Conservation (phyloP, 2,113 vertebrate genomes). For the Mellivora capensis region DNA sequence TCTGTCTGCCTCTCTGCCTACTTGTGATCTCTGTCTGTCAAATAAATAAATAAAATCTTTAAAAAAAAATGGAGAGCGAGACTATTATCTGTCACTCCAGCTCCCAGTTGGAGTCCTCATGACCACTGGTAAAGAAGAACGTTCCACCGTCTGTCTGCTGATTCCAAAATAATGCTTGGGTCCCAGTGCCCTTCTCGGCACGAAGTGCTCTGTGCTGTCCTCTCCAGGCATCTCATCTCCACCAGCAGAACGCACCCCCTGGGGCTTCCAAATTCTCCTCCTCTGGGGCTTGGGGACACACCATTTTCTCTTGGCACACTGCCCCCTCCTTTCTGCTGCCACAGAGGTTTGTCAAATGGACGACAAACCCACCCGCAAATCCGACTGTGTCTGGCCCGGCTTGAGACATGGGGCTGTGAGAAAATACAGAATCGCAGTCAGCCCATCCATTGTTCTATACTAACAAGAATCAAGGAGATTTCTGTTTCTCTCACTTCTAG, state of each 20-base stretch:
- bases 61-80: neutral
- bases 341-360: neutral
- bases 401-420: neutral
- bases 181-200: neutral
- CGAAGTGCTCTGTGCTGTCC: neutral
- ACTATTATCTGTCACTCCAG: neutral
- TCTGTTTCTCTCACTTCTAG: neutral
- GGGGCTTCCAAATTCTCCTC: neutral
- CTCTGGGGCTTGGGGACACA: neutral
- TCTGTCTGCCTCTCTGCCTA: too few relatives aligned
- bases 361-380: neutral
- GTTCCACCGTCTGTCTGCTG: neutral
- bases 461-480: neutral
- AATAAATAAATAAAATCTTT: too few relatives aligned
- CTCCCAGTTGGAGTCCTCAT: neutral
- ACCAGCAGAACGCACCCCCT: neutral
- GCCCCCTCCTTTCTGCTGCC: neutral
- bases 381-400: too few relatives aligned
- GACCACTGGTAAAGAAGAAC: neutral
- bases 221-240: neutral
- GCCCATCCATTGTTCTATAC: neutral
- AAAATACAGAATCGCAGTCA: neutral
- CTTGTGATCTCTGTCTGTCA: too few relatives aligned
- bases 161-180: neutral
- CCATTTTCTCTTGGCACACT: neutral